phyloP scores from a whole-genome alignment of 35 echinoderm and acorn worm species.

The Heliocidaris erythrogramma region DNA sequence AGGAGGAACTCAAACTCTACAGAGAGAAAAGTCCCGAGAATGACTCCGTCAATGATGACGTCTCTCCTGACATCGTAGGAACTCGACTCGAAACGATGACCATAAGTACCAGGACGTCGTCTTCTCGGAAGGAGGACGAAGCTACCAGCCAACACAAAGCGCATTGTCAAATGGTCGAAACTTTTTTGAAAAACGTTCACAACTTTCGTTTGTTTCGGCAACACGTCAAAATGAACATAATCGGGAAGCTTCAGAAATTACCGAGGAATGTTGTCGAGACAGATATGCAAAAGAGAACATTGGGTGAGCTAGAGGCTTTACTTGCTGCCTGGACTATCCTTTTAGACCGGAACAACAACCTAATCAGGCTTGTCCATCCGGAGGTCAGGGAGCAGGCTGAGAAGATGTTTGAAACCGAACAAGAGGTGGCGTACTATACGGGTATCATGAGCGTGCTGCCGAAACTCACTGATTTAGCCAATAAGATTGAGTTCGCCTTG shows the following conservation, averaged over 20 bases:
- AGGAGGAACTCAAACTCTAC: not conserved
- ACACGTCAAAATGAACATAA: constrained; percentile 88
- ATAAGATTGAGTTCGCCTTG: constrained; percentile 84
- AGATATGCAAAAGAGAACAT: constrained; percentile 55
- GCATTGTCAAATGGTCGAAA: constrained; percentile 34
- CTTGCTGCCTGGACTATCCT: constrained; percentile 76
- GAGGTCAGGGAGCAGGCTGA: constrained; percentile 42
- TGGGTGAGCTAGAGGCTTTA: constrained; percentile 85
- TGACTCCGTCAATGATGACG: not conserved
- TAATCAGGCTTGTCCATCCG: constrained; percentile 74
- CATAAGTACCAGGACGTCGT: not conserved
- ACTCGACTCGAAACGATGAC: not conserved
- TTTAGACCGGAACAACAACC: constrained; percentile 60
- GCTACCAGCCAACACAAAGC: not conserved
- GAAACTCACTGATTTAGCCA: constrained; percentile 78
- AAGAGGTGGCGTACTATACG: constrained; percentile 62
- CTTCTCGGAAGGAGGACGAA: not conserved
- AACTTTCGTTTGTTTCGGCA: constrained; percentile 90
- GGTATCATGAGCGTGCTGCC: constrained; percentile 86
- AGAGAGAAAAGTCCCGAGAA: constrained; percentile 7
- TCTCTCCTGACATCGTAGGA: not conserved
- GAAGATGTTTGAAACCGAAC: constrained; percentile 64
- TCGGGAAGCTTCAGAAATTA: constrained; percentile 59
- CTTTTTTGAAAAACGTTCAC: constrained; percentile 77
- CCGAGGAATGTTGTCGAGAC: constrained; percentile 55